phyloP scores from a whole-genome alignment of 2,113 vertebrate species.

The Calyptomena viridis region DNA sequence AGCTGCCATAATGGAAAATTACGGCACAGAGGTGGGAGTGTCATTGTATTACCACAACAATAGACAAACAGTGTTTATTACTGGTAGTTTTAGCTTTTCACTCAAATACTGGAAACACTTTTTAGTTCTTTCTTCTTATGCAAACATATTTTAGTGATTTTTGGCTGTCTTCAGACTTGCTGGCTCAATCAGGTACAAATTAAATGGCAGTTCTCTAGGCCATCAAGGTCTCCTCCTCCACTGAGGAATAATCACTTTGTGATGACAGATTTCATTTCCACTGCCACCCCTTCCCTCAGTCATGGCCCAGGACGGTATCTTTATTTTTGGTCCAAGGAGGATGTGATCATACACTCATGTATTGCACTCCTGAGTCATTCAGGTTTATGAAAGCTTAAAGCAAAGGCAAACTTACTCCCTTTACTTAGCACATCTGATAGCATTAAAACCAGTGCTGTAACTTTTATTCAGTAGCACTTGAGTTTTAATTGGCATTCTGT shows the following conservation, averaged over 20 bases:
- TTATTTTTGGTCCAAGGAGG: not conserved
- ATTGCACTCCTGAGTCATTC: not conserved
- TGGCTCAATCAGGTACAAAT: slow-evolving; percentile 1
- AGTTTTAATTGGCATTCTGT: not conserved
- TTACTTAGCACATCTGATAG: not conserved
- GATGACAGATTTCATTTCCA: slow-evolving; percentile 2
- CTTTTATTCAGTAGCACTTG: not conserved
- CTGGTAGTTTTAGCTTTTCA: slow-evolving; percentile 15
- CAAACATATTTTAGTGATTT: slow-evolving; percentile 34
- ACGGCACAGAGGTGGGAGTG: not conserved
- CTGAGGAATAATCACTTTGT: not conserved
- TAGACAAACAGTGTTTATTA: slow-evolving; percentile 33
- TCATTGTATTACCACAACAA: slow-evolving; percentile 41
- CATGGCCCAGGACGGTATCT: not conserved
- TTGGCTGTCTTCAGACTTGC: slow-evolving; percentile 2
- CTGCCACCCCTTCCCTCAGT: not conserved
- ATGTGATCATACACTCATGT: not conserved
- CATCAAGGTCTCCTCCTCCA: not conserved
- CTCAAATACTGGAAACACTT: not conserved
- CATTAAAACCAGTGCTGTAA: not conserved
- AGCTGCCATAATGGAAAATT: slow-evolving; percentile 18
- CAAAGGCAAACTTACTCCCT: not conserved
- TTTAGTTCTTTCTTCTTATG: not conserved
- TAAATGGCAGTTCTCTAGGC: not conserved
- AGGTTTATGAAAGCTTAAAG: not conserved